Evolutionary conservation across 1,140 invertebrate genomes (phyloP).

Genomic region (Fopius arisanus): DNA sequence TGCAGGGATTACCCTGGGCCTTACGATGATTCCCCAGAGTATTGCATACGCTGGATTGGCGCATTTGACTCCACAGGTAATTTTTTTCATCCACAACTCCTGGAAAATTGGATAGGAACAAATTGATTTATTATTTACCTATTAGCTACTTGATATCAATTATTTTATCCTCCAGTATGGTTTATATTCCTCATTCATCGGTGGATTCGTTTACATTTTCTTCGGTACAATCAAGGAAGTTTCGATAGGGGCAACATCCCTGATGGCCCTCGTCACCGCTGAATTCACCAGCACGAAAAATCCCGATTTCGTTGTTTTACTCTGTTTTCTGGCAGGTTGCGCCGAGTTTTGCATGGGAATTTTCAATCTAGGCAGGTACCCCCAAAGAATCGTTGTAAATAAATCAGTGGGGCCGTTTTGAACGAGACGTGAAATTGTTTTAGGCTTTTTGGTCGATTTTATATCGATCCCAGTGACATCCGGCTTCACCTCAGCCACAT

Average conservation of each 20-base stretch:
- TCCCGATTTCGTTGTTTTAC: slow-evolving; percentile 78
- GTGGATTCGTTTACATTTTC: slow-evolving; percentile 84
- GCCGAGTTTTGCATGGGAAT: slow-evolving; percentile 82
- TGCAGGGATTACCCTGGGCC: slow-evolving; percentile 80
- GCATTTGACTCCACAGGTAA: slow-evolving; percentile 74
- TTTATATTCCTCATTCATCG: slow-evolving; percentile 76
- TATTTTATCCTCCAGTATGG: slow-evolving; percentile 69
- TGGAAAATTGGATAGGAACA: background rate
- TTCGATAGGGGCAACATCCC: slow-evolving; percentile 87
- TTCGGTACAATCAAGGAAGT: slow-evolving; percentile 92
- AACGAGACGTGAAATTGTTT: slow-evolving; percentile 12
- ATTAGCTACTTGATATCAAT: background rate
- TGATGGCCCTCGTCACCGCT: slow-evolving; percentile 82
- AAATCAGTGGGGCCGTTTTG: background rate
- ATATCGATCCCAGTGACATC: slow-evolving; percentile 92
- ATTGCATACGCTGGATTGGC: slow-evolving; percentile 83
- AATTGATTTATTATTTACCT: slow-evolving; percentile 8
- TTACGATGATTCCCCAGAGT: slow-evolving; percentile 86
- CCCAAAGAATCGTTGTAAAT: background rate
- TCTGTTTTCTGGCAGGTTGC: slow-evolving; percentile 79
- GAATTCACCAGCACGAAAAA: slow-evolving; percentile 77
- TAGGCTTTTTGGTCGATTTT: slow-evolving; percentile 92
- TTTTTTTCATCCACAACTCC: too few species aligned
- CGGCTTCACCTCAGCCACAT: slow-evolving; percentile 92
- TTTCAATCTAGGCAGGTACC: slow-evolving; percentile 73